Percentiles rank a stretch among this genome's conserved stretches.
These are phyloP conservation scores for Myotis vivesi DNA, from an alignment of 2,797 vertebrate species.

Conservation along the genomic window DNA sequence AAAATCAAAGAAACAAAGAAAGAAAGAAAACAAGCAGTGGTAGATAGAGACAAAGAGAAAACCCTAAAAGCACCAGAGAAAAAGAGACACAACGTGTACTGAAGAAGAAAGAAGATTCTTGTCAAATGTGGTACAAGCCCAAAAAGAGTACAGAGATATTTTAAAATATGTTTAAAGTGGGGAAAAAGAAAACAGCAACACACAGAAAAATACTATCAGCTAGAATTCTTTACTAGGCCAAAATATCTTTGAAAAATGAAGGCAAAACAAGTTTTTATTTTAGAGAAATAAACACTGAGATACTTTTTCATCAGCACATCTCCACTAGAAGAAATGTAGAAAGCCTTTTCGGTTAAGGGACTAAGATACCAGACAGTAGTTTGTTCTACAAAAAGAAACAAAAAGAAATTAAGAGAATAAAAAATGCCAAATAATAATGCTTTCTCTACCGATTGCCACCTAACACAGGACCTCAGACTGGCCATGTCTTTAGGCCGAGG, in stretches of 20 bases:
- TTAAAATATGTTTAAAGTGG: neutral
- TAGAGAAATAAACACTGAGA: neutral
- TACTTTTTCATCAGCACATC: neutral
- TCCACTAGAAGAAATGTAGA: neutral
- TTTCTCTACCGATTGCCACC: neutral
- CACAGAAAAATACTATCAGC: neutral
- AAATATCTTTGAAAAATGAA: constrained; percentile 19
- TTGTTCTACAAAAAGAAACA: neutral
- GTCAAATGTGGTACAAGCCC: neutral
- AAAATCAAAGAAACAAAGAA: neutral
- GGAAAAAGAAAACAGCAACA: neutral
- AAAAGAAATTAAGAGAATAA: neutral
- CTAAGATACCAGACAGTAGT: neutral
- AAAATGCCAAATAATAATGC: neutral
- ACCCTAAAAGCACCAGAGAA: neutral
- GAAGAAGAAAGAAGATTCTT: neutral
- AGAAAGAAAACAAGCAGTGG: neutral
- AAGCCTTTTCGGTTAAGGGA: neutral
- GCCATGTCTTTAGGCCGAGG: neutral
- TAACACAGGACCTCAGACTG: neutral
- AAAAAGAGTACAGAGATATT: neutral
- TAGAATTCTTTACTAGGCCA: neutral
- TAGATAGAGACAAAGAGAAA: neutral
- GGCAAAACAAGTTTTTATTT: neutral
- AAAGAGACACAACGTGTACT: neutral